Evolutionary conservation across 2,797 vertebrate genomes (phyloP).

Genomic region (Ctenopoma kingsleyae): DNA sequence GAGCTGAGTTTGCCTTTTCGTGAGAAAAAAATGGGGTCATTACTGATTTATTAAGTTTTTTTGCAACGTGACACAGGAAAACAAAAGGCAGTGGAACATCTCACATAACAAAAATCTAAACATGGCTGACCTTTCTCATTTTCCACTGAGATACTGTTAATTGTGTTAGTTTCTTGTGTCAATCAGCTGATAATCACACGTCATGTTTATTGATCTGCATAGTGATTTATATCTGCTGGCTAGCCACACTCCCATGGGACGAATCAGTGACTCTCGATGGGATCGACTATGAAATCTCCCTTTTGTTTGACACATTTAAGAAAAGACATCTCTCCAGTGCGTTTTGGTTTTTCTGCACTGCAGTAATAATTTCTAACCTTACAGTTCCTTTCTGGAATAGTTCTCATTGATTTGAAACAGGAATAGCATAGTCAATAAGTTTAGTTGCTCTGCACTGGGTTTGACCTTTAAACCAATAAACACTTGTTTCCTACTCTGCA

Average conservation of each 20-base stretch:
- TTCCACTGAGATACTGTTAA: slow-evolving; percentile 26
- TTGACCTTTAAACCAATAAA: slow-evolving; percentile 66
- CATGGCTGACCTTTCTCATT: slow-evolving; percentile 25
- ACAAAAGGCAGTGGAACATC: background rate
- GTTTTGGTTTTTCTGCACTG: background rate
- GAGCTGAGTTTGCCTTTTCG: background rate
- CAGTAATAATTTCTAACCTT: slow-evolving; percentile 19
- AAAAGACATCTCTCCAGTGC: background rate
- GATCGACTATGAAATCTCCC: slow-evolving; percentile 17
- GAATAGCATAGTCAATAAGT: slow-evolving; percentile 57
- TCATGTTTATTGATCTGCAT: slow-evolving; percentile 68
- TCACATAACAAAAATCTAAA: slow-evolving; percentile 20
- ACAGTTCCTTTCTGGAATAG: slow-evolving; percentile 40
- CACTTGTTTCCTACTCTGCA: slow-evolving; percentile 39
- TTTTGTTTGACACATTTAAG: background rate
- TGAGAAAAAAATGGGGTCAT: background rate
- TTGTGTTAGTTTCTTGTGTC: slow-evolving; percentile 29
- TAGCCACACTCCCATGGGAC: slow-evolving; percentile 38
- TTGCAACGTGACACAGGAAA: slow-evolving; percentile 21
- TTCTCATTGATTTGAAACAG: slow-evolving; percentile 54
- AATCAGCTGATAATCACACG: slow-evolving; percentile 58
- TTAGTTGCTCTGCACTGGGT: slow-evolving; percentile 37
- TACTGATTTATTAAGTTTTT: slow-evolving; percentile 11
- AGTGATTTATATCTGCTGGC: slow-evolving; percentile 62
- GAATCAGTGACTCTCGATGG: slow-evolving; percentile 61